Evolutionary conservation across 2,797 vertebrate genomes (phyloP).

Genomic region (Pseudomugil tenellus): DNA sequence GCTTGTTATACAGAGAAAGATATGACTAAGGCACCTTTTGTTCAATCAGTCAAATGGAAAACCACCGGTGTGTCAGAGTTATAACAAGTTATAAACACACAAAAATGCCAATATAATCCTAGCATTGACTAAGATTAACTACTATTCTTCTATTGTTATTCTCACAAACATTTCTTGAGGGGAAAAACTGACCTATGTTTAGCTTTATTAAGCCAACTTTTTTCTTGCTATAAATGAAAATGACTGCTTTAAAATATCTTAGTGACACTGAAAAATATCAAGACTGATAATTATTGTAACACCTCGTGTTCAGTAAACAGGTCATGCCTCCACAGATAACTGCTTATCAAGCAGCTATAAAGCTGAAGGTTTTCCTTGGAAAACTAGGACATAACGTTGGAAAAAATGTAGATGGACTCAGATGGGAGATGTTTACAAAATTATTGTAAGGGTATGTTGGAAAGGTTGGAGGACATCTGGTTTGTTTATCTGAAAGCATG

Average conservation of each 20-base stretch:
- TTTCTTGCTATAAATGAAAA: background rate
- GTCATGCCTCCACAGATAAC: slow-evolving; percentile 1
- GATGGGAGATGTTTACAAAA: background rate
- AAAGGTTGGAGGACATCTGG: background rate
- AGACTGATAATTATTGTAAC: background rate
- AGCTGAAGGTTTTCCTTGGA: background rate
- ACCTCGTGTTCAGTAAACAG: background rate
- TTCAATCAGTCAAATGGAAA: background rate
- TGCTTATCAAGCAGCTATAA: background rate
- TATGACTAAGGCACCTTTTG: background rate
- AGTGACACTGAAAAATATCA: background rate
- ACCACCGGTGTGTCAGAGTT: background rate
- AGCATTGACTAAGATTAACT: background rate
- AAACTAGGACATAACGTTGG: background rate
- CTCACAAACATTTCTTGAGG: background rate
- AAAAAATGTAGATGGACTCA: too few species aligned
- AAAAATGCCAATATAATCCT: background rate
- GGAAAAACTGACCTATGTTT: background rate
- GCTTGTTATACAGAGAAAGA: background rate
- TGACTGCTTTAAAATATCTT: background rate
- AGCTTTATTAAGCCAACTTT: background rate
- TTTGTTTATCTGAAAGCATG: background rate
- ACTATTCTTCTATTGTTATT: background rate
- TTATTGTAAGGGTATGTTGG: background rate
- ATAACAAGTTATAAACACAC: background rate